Conservation (phyloP, 2,113 vertebrate genomes). For the Dipodomys ordii region DNA sequence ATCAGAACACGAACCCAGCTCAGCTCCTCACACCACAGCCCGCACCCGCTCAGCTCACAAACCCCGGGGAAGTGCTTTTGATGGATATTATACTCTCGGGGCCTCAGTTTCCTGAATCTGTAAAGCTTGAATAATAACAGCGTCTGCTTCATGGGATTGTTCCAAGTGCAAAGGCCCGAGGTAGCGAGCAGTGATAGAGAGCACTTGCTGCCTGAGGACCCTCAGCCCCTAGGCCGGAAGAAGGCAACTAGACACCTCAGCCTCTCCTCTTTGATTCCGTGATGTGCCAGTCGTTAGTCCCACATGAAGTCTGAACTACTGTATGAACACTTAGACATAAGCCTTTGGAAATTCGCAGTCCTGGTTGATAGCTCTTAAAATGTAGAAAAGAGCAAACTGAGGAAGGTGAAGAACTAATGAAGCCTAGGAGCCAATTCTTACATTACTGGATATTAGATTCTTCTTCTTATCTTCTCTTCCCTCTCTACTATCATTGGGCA, state of each 20-base stretch:
- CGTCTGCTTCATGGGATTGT: no score
- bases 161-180: rapidly evolving
- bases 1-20: rapidly evolving
- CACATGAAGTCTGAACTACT: not conserved
- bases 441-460: no score
- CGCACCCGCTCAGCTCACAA: not conserved
- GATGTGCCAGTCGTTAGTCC: not conserved
- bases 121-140: no score
- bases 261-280: rapidly evolving
- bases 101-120: not conserved
- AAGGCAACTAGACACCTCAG: no score
- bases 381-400: not conserved
- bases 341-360: not conserved
- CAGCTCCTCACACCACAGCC: rapidly evolving
- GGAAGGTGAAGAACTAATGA: no score
- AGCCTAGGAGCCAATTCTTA: rapidly evolving
- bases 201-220: rapidly evolving
- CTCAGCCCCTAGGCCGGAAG: not conserved
- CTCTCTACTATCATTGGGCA: not conserved
- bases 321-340: not conserved
- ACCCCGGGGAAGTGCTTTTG: not conserved
- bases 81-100: not conserved
- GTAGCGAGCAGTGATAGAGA: no score
- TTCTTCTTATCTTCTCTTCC: not conserved
- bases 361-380: not conserved